Evolutionary conservation across 92 coral and sea anemone genomes (phyloP).

Genomic region (Siderastrea radians): DNA sequence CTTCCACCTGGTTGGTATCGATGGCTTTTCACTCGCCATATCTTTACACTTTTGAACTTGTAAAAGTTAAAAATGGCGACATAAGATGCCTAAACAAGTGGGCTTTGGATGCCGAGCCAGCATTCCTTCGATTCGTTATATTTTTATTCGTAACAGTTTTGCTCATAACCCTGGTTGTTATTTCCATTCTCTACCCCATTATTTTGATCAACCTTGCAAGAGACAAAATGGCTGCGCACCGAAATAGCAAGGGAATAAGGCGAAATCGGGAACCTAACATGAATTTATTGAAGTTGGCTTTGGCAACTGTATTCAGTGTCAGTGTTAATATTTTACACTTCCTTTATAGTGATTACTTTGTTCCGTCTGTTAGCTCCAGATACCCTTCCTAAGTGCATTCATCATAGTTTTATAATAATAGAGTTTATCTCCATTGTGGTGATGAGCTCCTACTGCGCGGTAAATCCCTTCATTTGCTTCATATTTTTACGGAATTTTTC

Average conservation of each 20-base stretch:
- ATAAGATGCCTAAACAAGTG: background rate
- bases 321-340: conserved; percentile 5
- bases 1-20: conserved; percentile 19
- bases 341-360: background rate
- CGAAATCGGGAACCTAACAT: background rate
- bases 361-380: background rate
- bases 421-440: background rate
- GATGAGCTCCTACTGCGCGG: conserved; percentile 16
- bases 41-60: conserved; percentile 15
- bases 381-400: conserved; percentile 6
- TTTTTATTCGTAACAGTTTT: background rate
- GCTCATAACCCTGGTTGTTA: background rate
- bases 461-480: conserved; percentile 20
- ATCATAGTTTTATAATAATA: background rate
- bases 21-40: conserved; percentile 23
- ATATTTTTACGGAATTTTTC: conserved; percentile 18
- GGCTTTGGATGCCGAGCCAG: background rate
- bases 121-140: background rate
- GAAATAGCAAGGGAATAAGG: background rate
- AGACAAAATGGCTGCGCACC: conserved; percentile 20
- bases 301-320: conserved; percentile 21
- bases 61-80: background rate
- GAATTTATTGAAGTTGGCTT: conserved; percentile 3
- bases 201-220: background rate
- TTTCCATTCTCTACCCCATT: conserved; percentile 3